Evolutionary conservation across 1,140 invertebrate species (phyloP).

Genomic region (Mesaphorura yosii): DNA sequence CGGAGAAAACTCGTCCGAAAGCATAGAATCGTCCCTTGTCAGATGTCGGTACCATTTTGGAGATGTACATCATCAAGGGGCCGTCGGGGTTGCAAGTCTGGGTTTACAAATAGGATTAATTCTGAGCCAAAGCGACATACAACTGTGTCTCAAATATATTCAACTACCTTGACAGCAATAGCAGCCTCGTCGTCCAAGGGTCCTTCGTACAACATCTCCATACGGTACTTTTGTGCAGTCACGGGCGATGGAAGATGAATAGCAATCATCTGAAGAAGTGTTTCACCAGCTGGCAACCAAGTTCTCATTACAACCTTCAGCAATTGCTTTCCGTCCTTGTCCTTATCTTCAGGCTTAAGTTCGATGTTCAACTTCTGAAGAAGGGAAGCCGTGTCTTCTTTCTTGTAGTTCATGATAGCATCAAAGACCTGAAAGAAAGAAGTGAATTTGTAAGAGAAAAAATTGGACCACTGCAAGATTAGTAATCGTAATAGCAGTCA

Average conservation of each 20-base stretch:
- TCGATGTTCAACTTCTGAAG: slow-evolving; percentile 83
- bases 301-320: slow-evolving; percentile 95
- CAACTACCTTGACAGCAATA: slow-evolving; percentile 62
- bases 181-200: slow-evolving; percentile 95
- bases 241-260: slow-evolving; percentile 98
- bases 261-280: slow-evolving; percentile 99
- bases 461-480: neutral
- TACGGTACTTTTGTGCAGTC: slow-evolving; percentile 96
- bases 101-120: neutral
- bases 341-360: slow-evolving; percentile 86
- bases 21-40: slow-evolving; percentile 99
- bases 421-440: slow-evolving; percentile 68
- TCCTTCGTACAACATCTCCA: slow-evolving; percentile 98
- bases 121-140: neutral
- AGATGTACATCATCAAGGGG: slow-evolving; percentile 99
- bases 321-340: slow-evolving; percentile 85
- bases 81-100: slow-evolving; percentile 90
- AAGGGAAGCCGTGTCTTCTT: slow-evolving; percentile 79
- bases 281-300: slow-evolving; percentile 98
- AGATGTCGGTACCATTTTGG: slow-evolving; percentile 99
- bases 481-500: neutral
- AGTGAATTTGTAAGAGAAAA: slow-evolving; percentile 1
- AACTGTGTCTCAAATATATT: neutral
- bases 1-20: slow-evolving; percentile 98
- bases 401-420: slow-evolving; percentile 95